phyloP scores from a whole-genome alignment of 2,113 vertebrate genomes.

The Ammodytes marinus region DNA sequence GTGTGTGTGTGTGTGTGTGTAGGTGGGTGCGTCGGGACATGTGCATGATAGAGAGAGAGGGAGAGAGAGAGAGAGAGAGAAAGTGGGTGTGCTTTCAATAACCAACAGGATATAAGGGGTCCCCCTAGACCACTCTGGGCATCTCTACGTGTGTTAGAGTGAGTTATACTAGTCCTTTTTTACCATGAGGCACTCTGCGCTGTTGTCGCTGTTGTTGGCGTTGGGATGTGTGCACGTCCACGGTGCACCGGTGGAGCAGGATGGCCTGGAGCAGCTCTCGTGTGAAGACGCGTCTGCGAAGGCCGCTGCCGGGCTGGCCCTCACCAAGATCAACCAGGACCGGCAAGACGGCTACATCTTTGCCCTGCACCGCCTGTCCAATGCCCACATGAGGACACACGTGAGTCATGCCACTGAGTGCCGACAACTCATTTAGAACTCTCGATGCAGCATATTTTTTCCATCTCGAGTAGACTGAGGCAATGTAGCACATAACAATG shows the following conservation, averaged over 20 bases:
- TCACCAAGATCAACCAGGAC: constrained; percentile 81
- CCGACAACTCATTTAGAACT: neutral
- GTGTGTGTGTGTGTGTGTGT: no score
- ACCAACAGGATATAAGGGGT: constrained; percentile 54
- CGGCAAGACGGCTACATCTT: constrained; percentile 80
- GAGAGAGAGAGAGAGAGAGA: neutral
- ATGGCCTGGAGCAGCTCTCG: constrained; percentile 24
- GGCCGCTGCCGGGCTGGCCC: constrained; percentile 66
- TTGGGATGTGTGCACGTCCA: constrained; percentile 52
- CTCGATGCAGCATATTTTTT: neutral
- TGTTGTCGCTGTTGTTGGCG: constrained; percentile 64
- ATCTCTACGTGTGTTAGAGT: constrained; percentile 31
- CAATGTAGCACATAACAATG: no score
- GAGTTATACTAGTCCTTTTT: constrained; percentile 6
- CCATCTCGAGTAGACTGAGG: neutral
- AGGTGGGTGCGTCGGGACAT: no score
- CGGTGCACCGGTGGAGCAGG: constrained; percentile 59
- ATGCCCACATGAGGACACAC: constrained; percentile 68
- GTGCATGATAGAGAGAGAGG: no score
- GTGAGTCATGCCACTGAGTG: constrained; percentile 68
- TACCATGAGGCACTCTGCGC: constrained; percentile 72
- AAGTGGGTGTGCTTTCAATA: neutral
- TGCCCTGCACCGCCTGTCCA: constrained; percentile 73
- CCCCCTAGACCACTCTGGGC: neutral
- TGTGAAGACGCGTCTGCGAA: constrained; percentile 62